A percentile compares a stretch with the other conserved stretches of the same genome.
Evolutionary conservation across 2,888 invertebrate species (phyloP).

Genomic region (Nomada fucata): DNA sequence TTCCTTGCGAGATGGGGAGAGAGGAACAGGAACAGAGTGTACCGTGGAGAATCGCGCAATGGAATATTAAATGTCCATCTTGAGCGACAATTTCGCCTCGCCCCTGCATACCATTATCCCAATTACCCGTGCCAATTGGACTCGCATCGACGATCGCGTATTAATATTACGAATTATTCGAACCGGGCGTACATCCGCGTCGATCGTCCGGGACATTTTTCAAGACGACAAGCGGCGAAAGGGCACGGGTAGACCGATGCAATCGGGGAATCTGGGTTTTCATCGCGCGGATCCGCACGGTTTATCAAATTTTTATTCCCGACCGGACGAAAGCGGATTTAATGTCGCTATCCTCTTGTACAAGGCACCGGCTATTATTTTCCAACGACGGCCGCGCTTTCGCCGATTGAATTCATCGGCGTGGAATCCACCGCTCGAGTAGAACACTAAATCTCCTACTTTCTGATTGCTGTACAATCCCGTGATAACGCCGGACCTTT

Average conservation of each 20-base stretch:
- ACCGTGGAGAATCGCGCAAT: too few relatives aligned
- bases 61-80: too few relatives aligned
- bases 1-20: too few relatives aligned
- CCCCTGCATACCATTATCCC: too few relatives aligned
- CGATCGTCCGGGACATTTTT: neutral
- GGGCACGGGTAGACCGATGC: conserved; percentile 7
- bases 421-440: conserved; percentile 10
- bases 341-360: conserved; percentile 31
- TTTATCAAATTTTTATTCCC: conserved; percentile 58
- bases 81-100: too few relatives aligned
- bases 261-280: conserved; percentile 33
- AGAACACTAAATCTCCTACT: conserved; percentile 5
- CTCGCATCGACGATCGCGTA: neutral
- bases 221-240: conserved; percentile 1
- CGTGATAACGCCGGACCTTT: neutral
- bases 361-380: conserved; percentile 35
- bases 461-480: conserved; percentile 12
- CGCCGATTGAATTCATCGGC: conserved; percentile 11
- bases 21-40: too few relatives aligned
- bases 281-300: conserved; percentile 21
- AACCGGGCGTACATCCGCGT: too few relatives aligned
- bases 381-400: neutral
- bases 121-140: neutral
- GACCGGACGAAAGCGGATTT: conserved; percentile 39
- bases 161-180: neutral